phyloP scores from a whole-genome alignment of 2,888 invertebrate species.

The Pachymerium ferrugineum region DNA sequence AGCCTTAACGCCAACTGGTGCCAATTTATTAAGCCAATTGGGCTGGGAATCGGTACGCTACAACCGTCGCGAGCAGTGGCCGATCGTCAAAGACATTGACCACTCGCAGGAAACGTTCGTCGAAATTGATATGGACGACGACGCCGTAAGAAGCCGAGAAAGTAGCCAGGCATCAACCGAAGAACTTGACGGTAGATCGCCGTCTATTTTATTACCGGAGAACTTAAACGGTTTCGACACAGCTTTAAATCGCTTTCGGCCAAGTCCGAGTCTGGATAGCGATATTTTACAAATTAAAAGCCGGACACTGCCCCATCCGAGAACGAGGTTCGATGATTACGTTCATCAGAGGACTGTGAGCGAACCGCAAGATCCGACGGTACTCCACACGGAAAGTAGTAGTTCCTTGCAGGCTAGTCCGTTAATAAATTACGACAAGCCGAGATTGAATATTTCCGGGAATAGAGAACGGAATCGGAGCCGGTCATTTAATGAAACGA shows the following conservation, averaged over 20 bases:
- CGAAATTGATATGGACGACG: background rate
- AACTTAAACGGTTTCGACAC: background rate
- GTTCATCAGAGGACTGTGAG: constrained; percentile 7
- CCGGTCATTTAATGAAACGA: constrained; percentile 30
- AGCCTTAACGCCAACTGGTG: constrained; percentile 75
- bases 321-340: background rate
- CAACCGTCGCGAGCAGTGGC: constrained; percentile 69
- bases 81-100: constrained; percentile 59
- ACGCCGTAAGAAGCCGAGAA: background rate
- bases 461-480: constrained; percentile 32
- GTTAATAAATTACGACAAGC: background rate
- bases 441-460: background rate
- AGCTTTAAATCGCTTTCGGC: background rate
- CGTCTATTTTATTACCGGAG: background rate
- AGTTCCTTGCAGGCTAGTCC: constrained; percentile 14
- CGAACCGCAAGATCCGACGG: background rate
- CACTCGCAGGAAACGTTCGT: background rate
- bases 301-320: background rate
- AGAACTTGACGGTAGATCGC: background rate
- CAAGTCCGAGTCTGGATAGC: background rate
- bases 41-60: constrained; percentile 73
- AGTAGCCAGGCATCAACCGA: background rate
- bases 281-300: too few species aligned
- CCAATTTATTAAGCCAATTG: constrained; percentile 65
- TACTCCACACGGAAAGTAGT: background rate